Percentiles rank a stretch among this genome's conserved stretches.
Evolutionary conservation across 2,888 invertebrate species (phyloP).

Genomic region (Halictus ligatus): DNA sequence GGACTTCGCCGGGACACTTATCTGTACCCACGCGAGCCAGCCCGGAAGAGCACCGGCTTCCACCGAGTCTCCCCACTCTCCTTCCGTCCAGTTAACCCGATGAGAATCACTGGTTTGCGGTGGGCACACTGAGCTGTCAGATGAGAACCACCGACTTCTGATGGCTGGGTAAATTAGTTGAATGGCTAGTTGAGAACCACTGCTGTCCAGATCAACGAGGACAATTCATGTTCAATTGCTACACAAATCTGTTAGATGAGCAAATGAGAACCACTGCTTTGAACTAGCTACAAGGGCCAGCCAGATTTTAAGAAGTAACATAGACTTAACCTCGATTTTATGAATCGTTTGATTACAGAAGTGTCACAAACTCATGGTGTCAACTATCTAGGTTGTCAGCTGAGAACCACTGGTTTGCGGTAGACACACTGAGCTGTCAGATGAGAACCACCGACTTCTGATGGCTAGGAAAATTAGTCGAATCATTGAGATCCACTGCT

Average conservation of each 20-base stretch:
- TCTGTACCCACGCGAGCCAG: neutral
- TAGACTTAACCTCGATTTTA: no score
- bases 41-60: neutral
- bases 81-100: neutral
- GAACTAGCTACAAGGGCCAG: no score
- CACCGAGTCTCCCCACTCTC: neutral
- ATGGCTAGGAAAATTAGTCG: no score
- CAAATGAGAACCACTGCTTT: neutral
- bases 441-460: neutral
- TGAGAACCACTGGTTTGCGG: neutral
- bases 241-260: neutral
- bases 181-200: neutral
- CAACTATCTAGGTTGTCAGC: no score
- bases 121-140: neutral
- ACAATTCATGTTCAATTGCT: no score
- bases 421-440: neutral
- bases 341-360: no score
- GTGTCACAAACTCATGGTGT: no score
- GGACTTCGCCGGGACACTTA: constrained; percentile 3
- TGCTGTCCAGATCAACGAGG: neutral
- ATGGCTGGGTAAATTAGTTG: no score
- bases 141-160: neutral
- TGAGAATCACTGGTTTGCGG: neutral
- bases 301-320: no score
- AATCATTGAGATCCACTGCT: neutral